A percentile compares a stretch with the other conserved stretches of the same genome.
phyloP scores from a whole-genome alignment of 1,140 invertebrate genomes.

The Xylocopa sonorina region DNA sequence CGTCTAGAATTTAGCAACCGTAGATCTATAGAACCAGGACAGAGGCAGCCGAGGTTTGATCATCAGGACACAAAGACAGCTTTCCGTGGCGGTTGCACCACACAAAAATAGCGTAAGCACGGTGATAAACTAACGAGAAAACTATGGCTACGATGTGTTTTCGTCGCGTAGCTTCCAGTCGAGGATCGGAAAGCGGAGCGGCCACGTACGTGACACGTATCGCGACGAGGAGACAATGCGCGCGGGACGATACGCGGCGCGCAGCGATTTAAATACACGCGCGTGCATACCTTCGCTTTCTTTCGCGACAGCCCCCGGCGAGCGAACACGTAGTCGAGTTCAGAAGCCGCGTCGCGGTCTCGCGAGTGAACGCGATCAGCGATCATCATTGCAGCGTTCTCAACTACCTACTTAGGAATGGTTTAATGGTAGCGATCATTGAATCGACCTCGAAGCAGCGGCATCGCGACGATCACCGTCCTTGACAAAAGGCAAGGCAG shows the following conservation, averaged over 20 bases:
- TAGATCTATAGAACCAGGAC: background rate
- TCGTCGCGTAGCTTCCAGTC: slow-evolving; percentile 32
- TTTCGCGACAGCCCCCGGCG: background rate
- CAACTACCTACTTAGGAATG: slow-evolving; percentile 57
- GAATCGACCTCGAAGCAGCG: slow-evolving; percentile 60
- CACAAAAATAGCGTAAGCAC: slow-evolving; percentile 66
- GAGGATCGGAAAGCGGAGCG: slow-evolving; percentile 40
- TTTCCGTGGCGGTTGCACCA: slow-evolving; percentile 56
- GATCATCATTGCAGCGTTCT: slow-evolving; percentile 36
- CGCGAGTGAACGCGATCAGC: slow-evolving; percentile 20
- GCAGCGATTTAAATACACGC: slow-evolving; percentile 29
- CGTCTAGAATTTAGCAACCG: slow-evolving; percentile 37
- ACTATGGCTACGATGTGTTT: slow-evolving; percentile 41
- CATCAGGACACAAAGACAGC: slow-evolving; percentile 57
- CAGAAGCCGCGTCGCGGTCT: background rate
- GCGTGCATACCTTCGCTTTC: slow-evolving; percentile 28
- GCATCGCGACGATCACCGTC: slow-evolving; percentile 63
- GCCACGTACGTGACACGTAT: slow-evolving; percentile 42
- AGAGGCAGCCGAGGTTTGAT: slow-evolving; percentile 30
- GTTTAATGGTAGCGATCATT: slow-evolving; percentile 65
- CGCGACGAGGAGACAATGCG: slow-evolving; percentile 29
- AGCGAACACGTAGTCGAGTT: too few relatives aligned
- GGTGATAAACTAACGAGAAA: slow-evolving; percentile 71
- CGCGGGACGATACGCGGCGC: slow-evolving; percentile 7
- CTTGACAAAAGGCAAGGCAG: slow-evolving; percentile 71